Evolutionary conservation across 2,888 invertebrate genomes (phyloP), one percentile per base, ranked within the genome.

Genomic region (Psylliodes chrysocephalus): DNA sequence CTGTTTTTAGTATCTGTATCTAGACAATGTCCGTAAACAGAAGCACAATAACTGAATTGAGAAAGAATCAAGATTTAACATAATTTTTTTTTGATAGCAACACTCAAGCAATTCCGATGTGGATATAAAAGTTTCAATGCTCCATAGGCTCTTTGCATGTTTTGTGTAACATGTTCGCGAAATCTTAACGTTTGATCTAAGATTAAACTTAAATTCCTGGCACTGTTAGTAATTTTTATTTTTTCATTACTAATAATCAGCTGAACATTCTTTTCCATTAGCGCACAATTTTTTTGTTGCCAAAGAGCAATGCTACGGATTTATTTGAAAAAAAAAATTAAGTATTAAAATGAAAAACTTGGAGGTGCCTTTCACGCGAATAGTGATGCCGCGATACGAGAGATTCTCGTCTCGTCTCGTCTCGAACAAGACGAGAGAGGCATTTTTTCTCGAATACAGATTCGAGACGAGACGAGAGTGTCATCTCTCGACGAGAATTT

Each of bases 1-100:
- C 42, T 42, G 42, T 42, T 42, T 15, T 42, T 42, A 42, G 42
- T 42, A 12, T 42, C 42, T 17, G 42, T 18, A 42, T 42, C 42
- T 6, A 42, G 42, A 12, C 42, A 42, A 42, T 3, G 42, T 10
- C 15, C 42, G 15, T 42, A 42, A 42, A 14, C 42, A 42, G 42
- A 17, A 6, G 42, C 42, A 42, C 42, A 42, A 42, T 17, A 42
- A 42, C 14, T 42, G 17, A 42, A 42, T 14, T 42, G 42, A 42
- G 42, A 33, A 10, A 33, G 33, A 8, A 33, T 10, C 10, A 33
- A 33, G 10, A 2, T 33, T 5, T 33, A 6, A 8, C 8, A 33
- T 8, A 33, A 22, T 38, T 38, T 33, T 33, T 33, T 33, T 33
- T 33, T 8, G 33, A 25, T 25, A 25, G 25, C 25, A 25, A 25